phyloP scores from a whole-genome alignment of 2,797 vertebrate genomes.

The Leuciscus waleckii region DNA sequence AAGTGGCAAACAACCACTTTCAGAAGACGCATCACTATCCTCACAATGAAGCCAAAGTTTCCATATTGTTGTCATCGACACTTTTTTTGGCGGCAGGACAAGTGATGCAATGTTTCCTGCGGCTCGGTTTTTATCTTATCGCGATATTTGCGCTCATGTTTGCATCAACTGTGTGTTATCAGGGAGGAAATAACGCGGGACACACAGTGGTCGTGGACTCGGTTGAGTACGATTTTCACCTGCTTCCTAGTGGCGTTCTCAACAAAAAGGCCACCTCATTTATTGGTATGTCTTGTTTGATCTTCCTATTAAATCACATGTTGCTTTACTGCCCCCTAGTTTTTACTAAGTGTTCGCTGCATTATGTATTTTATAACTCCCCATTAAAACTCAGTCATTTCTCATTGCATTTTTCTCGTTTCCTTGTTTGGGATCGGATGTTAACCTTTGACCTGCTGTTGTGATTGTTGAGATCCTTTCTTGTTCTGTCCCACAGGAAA shows the following conservation, averaged over 20 bases:
- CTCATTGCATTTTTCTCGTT: neutral
- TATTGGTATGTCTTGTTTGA: slow-evolving; percentile 74
- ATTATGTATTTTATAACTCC: neutral
- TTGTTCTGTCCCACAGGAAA: slow-evolving; percentile 73
- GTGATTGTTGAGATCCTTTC: neutral
- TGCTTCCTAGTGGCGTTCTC: slow-evolving; percentile 85
- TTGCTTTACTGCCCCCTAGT: slow-evolving; percentile 25
- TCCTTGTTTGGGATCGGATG: neutral
- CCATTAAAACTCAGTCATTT: neutral
- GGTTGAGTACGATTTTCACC: slow-evolving; percentile 85
- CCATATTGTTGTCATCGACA: neutral
- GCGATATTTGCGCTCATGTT: neutral
- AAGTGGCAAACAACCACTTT: neutral
- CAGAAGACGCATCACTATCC: neutral
- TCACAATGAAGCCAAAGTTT: neutral
- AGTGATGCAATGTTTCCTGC: neutral
- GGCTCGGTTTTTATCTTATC: neutral
- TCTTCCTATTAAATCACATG: neutral
- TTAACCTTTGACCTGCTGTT: neutral
- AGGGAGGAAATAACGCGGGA: slow-evolving; percentile 87
- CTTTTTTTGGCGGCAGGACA: neutral
- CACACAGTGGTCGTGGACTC: slow-evolving; percentile 85
- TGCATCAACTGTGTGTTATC: slow-evolving; percentile 29
- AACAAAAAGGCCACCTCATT: slow-evolving; percentile 84
- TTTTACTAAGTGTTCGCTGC: neutral